Percentiles rank a stretch among this genome's conserved stretches.
phyloP scores from a whole-genome alignment of 1,140 invertebrate genomes.

The Diachasma alloeum region DNA sequence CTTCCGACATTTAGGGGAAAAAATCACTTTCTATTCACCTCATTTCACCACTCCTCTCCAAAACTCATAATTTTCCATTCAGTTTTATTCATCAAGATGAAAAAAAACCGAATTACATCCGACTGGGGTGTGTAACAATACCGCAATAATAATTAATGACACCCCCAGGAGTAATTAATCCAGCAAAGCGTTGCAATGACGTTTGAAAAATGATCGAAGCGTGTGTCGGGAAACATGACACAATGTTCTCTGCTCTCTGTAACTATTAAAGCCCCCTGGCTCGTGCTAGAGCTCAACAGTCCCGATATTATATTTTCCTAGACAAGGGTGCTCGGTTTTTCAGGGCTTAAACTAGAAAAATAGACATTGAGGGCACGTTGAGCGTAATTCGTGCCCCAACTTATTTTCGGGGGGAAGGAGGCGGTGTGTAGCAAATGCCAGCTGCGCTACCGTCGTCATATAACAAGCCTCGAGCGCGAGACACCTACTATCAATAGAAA shows the following conservation, averaged over 20 bases:
- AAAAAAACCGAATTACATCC: not conserved
- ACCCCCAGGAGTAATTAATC: not conserved
- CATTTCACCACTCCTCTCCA: too few species aligned
- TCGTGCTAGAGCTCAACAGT: not conserved
- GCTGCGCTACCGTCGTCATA: slow-evolving; percentile 17
- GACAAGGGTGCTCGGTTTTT: not conserved
- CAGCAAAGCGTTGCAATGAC: not conserved
- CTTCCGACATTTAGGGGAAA: too few species aligned
- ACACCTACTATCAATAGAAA: slow-evolving; percentile 20
- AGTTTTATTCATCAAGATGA: too few species aligned
- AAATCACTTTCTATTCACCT: too few species aligned
- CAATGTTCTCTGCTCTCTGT: not conserved
- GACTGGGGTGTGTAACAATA: not conserved
- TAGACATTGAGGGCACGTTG: not conserved
- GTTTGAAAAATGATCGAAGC: not conserved
- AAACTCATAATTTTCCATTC: too few species aligned
- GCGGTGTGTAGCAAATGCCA: not conserved
- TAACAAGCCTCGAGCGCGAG: not conserved
- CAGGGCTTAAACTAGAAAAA: not conserved
- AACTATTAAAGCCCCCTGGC: not conserved
- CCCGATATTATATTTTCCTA: not conserved
- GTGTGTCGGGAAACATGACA: not conserved
- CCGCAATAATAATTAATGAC: not conserved
- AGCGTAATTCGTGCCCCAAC: not conserved
- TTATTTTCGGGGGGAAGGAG: not conserved